Conservation (phyloP, 2,797 vertebrate genomes). For the Serranus cabrilla region DNA sequence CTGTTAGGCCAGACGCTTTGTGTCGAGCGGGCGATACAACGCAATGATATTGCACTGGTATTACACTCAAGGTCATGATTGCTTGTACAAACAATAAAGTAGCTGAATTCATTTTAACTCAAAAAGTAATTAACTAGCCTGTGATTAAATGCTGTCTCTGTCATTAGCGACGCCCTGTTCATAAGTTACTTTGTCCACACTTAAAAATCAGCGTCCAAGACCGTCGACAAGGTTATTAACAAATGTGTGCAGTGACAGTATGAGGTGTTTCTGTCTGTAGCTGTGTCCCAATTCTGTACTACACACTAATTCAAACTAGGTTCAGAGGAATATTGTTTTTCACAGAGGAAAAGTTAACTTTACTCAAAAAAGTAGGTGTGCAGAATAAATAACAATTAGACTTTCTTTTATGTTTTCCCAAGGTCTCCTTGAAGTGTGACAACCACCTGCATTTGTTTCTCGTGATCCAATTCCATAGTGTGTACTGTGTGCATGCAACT, state of each 20-base stretch:
- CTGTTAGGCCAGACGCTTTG: constrained; percentile 51
- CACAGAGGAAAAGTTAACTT: not conserved
- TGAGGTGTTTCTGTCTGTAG: not conserved
- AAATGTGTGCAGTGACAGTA: constrained; percentile 8
- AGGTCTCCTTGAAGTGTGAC: not conserved
- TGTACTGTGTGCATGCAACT: no score
- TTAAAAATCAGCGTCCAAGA: not conserved
- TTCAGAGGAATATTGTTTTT: not conserved
- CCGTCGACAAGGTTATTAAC: not conserved
- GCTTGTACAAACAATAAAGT: constrained; percentile 52
- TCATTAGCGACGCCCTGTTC: not conserved
- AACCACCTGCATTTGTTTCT: not conserved
- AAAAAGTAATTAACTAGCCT: constrained; percentile 53
- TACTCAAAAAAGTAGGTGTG: not conserved
- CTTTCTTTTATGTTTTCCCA: not conserved
- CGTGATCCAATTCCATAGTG: not conserved
- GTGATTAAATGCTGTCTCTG: constrained; percentile 39
- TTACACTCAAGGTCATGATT: constrained; percentile 50
- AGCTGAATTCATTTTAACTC: constrained; percentile 46
- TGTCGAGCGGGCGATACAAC: constrained; percentile 35
- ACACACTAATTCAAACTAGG: not conserved
- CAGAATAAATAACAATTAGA: no score
- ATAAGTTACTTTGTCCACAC: not conserved
- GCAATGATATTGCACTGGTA: constrained; percentile 36
- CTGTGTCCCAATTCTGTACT: not conserved